phyloP scores from a whole-genome alignment of 2,888 invertebrate genomes.

The Drepana falcataria region DNA sequence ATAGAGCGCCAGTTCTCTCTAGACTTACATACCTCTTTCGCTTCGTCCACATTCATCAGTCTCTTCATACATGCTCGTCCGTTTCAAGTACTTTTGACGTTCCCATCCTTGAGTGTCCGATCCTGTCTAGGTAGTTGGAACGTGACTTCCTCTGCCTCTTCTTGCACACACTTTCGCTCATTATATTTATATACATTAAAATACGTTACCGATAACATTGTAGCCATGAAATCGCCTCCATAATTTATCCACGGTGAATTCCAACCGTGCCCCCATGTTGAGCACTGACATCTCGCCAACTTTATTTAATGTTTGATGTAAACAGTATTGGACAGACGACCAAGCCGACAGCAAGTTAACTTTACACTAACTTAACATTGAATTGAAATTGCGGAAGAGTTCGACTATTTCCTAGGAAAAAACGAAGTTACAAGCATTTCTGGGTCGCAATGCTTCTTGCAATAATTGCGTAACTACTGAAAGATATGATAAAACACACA shows the following conservation, averaged over 20 bases:
- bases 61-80: too few species aligned
- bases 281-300: neutral
- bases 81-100: too few species aligned
- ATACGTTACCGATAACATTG: conserved; percentile 44
- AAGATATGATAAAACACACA: too few species aligned
- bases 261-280: conserved; percentile 34
- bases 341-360: neutral
- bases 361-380: neutral
- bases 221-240: conserved; percentile 56
- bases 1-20: too few species aligned
- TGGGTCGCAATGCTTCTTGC: neutral
- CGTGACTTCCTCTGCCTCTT: too few species aligned
- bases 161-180: too few species aligned
- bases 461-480: neutral
- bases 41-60: too few species aligned
- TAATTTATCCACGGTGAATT: conserved; percentile 42
- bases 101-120: too few species aligned
- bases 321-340: neutral
- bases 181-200: too few species aligned
- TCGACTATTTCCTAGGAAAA: neutral
- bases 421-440: neutral
- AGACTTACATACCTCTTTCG: too few species aligned
- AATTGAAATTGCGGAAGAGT: neutral
- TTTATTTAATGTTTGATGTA: neutral
- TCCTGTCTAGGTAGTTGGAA: too few species aligned